Evolutionary conservation across 2,888 invertebrate species (phyloP).

Genomic region (Sturmia bella): DNA sequence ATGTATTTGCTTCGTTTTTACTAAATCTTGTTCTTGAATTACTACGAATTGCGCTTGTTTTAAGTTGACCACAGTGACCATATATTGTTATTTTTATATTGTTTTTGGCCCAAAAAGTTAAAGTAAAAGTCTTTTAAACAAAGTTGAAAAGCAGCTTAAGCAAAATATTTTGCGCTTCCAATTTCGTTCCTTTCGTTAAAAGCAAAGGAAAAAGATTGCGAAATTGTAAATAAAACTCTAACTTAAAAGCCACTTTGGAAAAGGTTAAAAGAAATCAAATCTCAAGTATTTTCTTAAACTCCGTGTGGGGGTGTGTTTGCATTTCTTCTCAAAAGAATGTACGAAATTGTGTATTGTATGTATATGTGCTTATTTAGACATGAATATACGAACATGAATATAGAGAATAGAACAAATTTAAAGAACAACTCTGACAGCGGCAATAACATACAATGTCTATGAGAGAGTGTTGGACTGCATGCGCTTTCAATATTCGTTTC

Average conservation of each 20-base stretch:
- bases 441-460: constrained; percentile 3
- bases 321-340: not conserved
- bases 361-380: constrained; percentile 1
- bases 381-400: constrained; percentile 4
- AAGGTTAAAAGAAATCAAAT: constrained; percentile 32
- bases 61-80: no score
- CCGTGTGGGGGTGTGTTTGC: not conserved
- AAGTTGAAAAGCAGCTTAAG: not conserved
- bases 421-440: constrained; percentile 16
- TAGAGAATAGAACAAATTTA: constrained; percentile 8
- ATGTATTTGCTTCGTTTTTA: no score
- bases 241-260: constrained; percentile 44
- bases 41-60: no score
- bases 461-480: not conserved
- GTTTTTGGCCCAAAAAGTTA: no score
- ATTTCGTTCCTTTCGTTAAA: constrained; percentile 14
- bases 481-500: constrained; percentile 24
- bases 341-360: not conserved
- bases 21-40: no score
- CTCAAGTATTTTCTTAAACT: constrained; percentile 6
- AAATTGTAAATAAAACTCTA: constrained; percentile 41
- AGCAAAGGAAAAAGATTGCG: not conserved
- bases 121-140: not conserved
- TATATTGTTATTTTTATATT: no score
- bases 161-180: not conserved